phyloP scores from a whole-genome alignment of 2,888 invertebrate genomes.

The Galerucella nymphaeae region DNA sequence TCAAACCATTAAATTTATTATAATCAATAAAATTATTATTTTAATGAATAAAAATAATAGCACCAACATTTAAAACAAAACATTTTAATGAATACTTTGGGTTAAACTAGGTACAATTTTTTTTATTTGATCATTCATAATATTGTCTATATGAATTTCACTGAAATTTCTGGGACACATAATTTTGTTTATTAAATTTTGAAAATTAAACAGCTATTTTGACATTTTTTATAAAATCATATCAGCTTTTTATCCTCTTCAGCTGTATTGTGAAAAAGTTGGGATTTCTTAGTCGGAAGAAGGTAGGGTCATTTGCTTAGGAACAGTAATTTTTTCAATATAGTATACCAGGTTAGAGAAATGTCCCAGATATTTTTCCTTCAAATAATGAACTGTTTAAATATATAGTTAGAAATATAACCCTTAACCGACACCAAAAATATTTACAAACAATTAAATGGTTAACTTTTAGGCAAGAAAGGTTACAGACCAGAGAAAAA shows the following conservation, averaged over 20 bases:
- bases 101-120: conserved; percentile 10
- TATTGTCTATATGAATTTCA: not conserved
- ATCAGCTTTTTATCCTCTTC: no score
- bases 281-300: no score
- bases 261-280: no score
- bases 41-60: conserved; percentile 1
- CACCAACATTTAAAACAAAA: conserved; percentile 10
- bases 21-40: not conserved
- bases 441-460: not conserved
- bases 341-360: not conserved
- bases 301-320: no score
- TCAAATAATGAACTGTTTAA: conserved; percentile 5
- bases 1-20: conserved; percentile 1
- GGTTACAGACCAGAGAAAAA: not conserved
- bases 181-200: not conserved
- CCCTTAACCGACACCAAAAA: conserved; percentile 3
- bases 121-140: conserved; percentile 5
- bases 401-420: not conserved
- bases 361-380: conserved; percentile 1
- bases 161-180: not conserved
- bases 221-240: not conserved
- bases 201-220: not conserved
- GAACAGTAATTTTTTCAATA: not conserved
- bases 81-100: conserved; percentile 7
- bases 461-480: conserved; percentile 7